phyloP scores from a whole-genome alignment of 2,113 vertebrate species.

The Pseudopipra pipra region DNA sequence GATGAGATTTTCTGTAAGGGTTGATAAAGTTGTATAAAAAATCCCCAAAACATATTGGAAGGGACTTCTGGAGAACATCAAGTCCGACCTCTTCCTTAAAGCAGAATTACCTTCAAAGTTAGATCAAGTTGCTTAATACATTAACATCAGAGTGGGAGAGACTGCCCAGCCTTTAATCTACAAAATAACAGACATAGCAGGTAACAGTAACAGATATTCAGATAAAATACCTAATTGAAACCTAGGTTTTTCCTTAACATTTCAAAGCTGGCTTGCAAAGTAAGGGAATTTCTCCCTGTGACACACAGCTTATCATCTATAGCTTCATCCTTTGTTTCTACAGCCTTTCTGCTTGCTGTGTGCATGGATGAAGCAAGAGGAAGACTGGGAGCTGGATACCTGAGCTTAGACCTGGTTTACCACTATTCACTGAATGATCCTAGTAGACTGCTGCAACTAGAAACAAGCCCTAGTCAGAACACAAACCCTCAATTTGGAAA shows the following conservation, averaged over 20 bases:
- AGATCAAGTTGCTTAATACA: neutral
- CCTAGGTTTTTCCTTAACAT: neutral
- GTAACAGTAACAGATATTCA: neutral
- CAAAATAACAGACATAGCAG: constrained; percentile 15
- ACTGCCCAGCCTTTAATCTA: neutral
- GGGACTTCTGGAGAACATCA: neutral
- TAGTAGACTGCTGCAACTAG: neutral
- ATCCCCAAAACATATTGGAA: neutral
- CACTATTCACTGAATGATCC: neutral
- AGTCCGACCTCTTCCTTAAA: neutral
- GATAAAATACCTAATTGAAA: neutral
- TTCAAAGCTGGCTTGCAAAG: neutral
- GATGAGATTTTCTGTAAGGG: neutral
- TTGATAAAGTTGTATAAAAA: neutral
- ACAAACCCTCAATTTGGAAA: neutral
- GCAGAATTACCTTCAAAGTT: neutral
- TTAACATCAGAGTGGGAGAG: neutral
- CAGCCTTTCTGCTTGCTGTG: neutral
- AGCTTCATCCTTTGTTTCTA: neutral
- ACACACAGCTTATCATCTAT: neutral
- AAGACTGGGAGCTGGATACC: neutral
- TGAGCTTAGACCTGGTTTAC: neutral
- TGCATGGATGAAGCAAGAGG: neutral
- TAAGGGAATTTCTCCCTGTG: neutral
- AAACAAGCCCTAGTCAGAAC: neutral